These are phyloP conservation scores for Chondrilla cf. caribensis DNA, from an alignment of 37 sponge, comb jelly and placozoan species.

Conservation along the genomic window DNA sequence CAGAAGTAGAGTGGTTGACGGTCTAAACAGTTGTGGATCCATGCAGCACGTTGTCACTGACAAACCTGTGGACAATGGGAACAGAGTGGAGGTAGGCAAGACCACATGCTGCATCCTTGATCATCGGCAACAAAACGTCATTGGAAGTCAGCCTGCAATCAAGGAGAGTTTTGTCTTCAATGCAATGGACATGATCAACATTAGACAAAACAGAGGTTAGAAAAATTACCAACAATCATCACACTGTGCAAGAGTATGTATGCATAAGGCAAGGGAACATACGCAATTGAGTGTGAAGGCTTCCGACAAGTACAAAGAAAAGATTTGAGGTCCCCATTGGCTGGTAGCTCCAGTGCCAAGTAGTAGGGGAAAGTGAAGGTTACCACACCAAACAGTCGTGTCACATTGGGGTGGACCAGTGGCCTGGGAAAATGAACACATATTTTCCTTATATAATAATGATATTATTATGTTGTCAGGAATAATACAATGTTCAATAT, in stretches of 20 bases:
- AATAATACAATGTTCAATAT: background rate
- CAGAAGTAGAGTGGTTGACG: too few relatives aligned
- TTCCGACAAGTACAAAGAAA: slow-evolving; percentile 48
- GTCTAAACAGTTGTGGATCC: too few relatives aligned
- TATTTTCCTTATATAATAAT: too few relatives aligned
- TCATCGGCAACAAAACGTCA: slow-evolving; percentile 53
- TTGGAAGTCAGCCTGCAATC: slow-evolving; percentile 33
- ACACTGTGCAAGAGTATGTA: background rate
- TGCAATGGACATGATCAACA: background rate
- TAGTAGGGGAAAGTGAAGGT: slow-evolving; percentile 63
- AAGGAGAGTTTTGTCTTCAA: background rate
- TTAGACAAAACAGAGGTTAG: background rate
- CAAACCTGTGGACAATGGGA: slow-evolving; percentile 49
- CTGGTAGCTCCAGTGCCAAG: slow-evolving; percentile 61
- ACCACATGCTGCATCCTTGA: slow-evolving; percentile 63
- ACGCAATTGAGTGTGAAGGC: background rate
- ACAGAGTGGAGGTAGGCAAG: slow-evolving; percentile 60
- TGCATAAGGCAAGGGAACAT: background rate
- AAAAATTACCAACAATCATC: background rate
- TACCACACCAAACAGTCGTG: slow-evolving; percentile 69
- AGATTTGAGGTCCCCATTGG: slow-evolving; percentile 84
- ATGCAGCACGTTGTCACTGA: too few relatives aligned
- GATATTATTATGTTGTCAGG: slow-evolving; percentile 27
- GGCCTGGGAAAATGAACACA: slow-evolving; percentile 28
- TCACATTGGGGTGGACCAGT: slow-evolving; percentile 62